Conservation (phyloP, 2,888 invertebrate genomes). For the Callyntrura sp. region DNA sequence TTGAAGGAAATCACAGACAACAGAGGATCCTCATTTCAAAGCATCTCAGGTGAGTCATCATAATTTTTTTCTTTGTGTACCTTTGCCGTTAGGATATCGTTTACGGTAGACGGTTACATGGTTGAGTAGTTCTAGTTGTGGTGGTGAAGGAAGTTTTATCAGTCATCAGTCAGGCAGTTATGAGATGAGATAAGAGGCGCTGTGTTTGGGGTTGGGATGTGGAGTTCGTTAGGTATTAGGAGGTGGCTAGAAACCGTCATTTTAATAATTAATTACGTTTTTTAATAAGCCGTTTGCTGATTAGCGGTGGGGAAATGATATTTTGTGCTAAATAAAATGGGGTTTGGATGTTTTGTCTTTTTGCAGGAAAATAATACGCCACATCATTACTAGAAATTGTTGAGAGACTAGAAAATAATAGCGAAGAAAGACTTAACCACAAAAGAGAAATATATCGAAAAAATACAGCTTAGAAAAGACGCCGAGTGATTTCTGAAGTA, state of each 20-base stretch:
- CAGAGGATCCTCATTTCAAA: constrained; percentile 38
- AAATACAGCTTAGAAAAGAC: not conserved
- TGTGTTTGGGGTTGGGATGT: too few species aligned
- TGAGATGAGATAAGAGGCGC: too few species aligned
- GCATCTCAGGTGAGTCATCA: constrained; percentile 33
- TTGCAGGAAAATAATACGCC: not conserved
- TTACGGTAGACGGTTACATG: not conserved
- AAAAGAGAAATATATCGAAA: not conserved
- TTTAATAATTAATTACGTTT: not conserved
- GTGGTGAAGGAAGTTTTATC: not conserved
- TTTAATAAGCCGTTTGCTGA: not conserved
- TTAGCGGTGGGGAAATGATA: too few species aligned
- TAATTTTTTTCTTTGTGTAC: not conserved
- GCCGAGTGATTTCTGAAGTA: constrained; percentile 12
- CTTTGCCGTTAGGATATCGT: not conserved
- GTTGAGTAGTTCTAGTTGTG: not conserved
- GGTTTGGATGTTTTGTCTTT: not conserved
- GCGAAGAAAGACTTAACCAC: not conserved
- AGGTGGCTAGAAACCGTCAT: not conserved
- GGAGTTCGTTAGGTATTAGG: too few species aligned
- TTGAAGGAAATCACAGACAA: too few species aligned
- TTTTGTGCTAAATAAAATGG: not conserved
- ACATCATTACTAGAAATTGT: not conserved
- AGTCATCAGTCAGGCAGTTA: not conserved
- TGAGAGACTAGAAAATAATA: not conserved